Base-by-base conservation (phyloP, 2,888 invertebrate species). In the Itoplectis maculator region DNA sequence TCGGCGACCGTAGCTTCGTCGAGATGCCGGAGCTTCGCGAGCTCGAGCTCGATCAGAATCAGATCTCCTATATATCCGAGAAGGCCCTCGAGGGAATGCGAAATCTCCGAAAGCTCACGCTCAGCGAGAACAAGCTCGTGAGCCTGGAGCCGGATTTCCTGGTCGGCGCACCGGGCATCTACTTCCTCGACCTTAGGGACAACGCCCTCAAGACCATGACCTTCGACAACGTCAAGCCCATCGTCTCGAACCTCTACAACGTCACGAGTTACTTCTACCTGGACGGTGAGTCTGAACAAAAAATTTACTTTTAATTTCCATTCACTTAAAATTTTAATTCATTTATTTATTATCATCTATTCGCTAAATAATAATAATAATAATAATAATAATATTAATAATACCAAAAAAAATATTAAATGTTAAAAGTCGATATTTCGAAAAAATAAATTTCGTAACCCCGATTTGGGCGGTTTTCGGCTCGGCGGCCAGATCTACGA, bases 1-100 rank as follows among this genome's bases (percentile, higher is more conserved):
- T 97, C 88, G 96, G 96, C 2, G 96, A 97, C 87, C 95, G 96
- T 84, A 96, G 96, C 47, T 97, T 97, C 92, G 95, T 96, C 0
- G 97, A 97, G 91, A 93, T 97, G 92, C 96, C 96, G 94, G 95
- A 95, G 88, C 93, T 97, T 47, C 94, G 95, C 77, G 96, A 96
- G 89, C 93, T 97, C 88, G 94, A 95, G 56, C 93, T 97, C 88
- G 96, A 96, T 89, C 95, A 95, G 89, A 96, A 96, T 91, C 94
- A 94, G 86, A 94, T 96, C 89, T 93, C 95, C 93, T 95, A 95
- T 90, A 95, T 97, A 87, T 96, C 96, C 11, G 96, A 96, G 88
- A 95, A 96, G 79, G 97, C 97, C 20, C 95, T 97, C 89, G 95
- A 96, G 82, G 97, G 97, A 0, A 93, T 97, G 89, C 95, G 95